phyloP scores from a whole-genome alignment of 1,140 invertebrate species.

The Dermatophagoides farinae region DNA sequence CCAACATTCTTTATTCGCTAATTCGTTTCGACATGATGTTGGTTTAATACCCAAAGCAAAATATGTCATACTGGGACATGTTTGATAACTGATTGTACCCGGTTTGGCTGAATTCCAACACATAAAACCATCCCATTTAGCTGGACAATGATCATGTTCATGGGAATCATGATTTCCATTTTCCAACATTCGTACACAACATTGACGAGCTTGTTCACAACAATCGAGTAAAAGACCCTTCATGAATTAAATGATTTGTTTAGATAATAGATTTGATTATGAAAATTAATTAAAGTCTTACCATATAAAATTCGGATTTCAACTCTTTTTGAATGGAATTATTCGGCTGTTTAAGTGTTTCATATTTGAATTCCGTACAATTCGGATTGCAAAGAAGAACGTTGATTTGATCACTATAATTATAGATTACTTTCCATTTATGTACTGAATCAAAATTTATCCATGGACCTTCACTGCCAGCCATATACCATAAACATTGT shows the following conservation, averaged over 20 bases:
- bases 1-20: constrained; percentile 8
- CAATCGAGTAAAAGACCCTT: constrained; percentile 13
- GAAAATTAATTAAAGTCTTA: neutral
- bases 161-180: neutral
- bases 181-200: constrained; percentile 1
- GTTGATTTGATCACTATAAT: constrained; percentile 5
- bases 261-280: neutral
- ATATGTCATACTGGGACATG: constrained; percentile 9
- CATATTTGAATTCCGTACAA: neutral
- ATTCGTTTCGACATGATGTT: constrained; percentile 2
- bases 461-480: constrained; percentile 5
- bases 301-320: constrained; percentile 1
- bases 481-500: constrained; percentile 14
- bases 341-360: neutral
- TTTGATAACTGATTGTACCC: neutral
- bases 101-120: constrained; percentile 10
- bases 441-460: neutral
- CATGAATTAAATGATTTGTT: neutral
- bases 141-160: constrained; percentile 8
- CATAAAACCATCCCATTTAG: constrained; percentile 16
- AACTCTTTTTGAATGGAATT: constrained; percentile 6
- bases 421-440: constrained; percentile 4
- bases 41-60: constrained; percentile 5
- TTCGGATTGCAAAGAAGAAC: neutral
- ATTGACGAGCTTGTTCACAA: constrained; percentile 12